phyloP scores from a whole-genome alignment of 2,113 vertebrate genomes.

The Zosterops japonicus region DNA sequence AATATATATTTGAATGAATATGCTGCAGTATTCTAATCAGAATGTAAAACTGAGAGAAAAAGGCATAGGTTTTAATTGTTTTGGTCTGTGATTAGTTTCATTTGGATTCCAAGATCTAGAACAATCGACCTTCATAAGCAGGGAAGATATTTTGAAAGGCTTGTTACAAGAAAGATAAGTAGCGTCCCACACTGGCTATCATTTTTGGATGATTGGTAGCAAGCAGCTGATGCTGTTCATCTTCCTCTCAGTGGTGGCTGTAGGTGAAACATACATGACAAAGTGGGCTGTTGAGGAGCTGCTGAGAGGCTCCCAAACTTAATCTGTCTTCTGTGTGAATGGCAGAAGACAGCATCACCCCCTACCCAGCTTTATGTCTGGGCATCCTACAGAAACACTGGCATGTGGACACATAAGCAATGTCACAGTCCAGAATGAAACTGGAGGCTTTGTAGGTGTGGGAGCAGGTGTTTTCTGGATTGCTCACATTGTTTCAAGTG shows the following conservation, averaged over 20 bases:
- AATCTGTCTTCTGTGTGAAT: background rate
- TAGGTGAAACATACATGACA: background rate
- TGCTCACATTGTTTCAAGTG: background rate
- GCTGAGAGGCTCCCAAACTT: background rate
- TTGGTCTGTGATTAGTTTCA: background rate
- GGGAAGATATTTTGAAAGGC: background rate
- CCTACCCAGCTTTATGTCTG: rapidly evolving
- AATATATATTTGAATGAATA: background rate
- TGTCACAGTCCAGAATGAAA: background rate
- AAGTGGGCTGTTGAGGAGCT: background rate
- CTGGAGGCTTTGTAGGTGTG: conserved; percentile 5
- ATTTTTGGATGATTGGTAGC: background rate
- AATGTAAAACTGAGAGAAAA: background rate
- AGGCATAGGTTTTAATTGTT: background rate
- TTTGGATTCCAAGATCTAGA: background rate
- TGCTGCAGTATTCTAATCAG: background rate
- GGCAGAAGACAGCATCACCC: background rate
- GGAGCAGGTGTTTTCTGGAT: background rate
- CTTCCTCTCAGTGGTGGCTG: background rate
- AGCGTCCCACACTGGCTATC: background rate
- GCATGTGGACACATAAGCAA: background rate
- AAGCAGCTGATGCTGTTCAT: background rate
- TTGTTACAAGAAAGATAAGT: background rate
- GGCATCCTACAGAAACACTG: background rate
- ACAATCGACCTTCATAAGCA: background rate